Conservation (phyloP, 2,888 invertebrate genomes). For the Bruchidius siliquastri region DNA sequence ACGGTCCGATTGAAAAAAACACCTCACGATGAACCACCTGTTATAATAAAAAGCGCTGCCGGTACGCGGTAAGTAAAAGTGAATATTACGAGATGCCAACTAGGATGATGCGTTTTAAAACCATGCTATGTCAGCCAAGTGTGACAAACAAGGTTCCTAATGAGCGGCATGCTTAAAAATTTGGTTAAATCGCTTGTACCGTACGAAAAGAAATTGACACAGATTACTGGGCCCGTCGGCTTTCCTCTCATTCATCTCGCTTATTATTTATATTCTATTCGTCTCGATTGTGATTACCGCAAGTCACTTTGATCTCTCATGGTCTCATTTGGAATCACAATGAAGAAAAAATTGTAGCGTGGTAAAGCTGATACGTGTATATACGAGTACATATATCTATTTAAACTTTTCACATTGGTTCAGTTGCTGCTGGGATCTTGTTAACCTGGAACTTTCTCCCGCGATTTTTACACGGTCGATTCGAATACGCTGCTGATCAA, state of each 20-base stretch:
- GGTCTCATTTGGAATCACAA: neutral
- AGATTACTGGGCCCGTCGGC: neutral
- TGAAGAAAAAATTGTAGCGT: neutral
- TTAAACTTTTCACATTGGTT: neutral
- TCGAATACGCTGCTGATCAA: neutral
- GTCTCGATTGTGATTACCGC: constrained; percentile 2
- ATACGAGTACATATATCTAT: neutral
- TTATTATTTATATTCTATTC: neutral
- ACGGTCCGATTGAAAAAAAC: too few relatives aligned
- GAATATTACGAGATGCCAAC: neutral
- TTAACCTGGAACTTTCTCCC: neutral
- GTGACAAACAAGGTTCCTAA: neutral
- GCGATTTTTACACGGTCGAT: neutral
- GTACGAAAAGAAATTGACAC: neutral
- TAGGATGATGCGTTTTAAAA: neutral
- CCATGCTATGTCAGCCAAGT: neutral
- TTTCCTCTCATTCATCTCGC: neutral
- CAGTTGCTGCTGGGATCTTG: neutral
- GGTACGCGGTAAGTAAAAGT: neutral
- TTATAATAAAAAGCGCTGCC: neutral
- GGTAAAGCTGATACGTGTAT: neutral
- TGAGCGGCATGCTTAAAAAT: neutral
- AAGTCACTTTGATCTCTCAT: neutral
- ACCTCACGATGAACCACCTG: too few relatives aligned
- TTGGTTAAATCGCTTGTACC: neutral